A percentile compares a stretch with the other conserved stretches of the same genome.
Conservation (phyloP, 2,113 vertebrate species). For the Melanocharis versteri region DNA sequence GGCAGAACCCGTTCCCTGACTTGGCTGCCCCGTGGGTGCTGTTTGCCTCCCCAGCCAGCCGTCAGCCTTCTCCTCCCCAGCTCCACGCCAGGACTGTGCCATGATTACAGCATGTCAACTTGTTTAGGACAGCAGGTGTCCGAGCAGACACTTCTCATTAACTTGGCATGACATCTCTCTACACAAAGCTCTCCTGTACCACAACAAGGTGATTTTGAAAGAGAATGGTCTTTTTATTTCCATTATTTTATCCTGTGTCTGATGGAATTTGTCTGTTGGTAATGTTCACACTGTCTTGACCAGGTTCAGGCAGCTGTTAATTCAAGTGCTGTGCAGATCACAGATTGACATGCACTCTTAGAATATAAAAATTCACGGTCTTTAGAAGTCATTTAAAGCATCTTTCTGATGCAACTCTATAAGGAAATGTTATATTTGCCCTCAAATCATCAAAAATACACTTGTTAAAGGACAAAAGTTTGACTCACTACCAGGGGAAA, state of each 20-base stretch:
- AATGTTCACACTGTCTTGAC: not conserved
- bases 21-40: accelerated
- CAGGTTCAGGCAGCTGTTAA: not conserved
- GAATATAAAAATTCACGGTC: not conserved
- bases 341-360: not conserved
- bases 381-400: not conserved
- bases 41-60: not conserved
- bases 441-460: not conserved
- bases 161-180: not conserved
- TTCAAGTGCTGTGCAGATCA: not conserved
- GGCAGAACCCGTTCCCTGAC: accelerated
- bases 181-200: not conserved
- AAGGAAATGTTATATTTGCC: not conserved
- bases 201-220: not conserved
- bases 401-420: not conserved
- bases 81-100: not conserved
- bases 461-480: not conserved
- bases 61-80: not conserved
- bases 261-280: not conserved
- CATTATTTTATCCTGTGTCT: not conserved
- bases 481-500: not conserved
- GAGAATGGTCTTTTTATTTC: not conserved
- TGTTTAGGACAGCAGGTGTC: not conserved
- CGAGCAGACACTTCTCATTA: not conserved
- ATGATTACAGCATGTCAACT: not conserved